Base-by-base conservation (phyloP, 2,797 vertebrate species). In the Manis crassicaudata region DNA sequence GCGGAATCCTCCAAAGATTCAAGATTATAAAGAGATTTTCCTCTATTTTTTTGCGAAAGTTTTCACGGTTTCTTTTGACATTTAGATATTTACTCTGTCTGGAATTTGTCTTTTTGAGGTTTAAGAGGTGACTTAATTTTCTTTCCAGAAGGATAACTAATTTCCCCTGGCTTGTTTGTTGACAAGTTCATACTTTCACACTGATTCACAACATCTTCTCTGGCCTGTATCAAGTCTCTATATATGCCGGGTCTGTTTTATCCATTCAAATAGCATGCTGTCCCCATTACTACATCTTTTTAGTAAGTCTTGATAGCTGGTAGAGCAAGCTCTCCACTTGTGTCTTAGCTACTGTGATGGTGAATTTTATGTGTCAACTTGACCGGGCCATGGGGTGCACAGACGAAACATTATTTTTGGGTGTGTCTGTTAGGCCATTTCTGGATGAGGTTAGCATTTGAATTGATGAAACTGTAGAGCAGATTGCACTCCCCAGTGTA, bases 21-120 rank as follows among this genome's bases (percentile, higher is more conserved):
- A 94, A 88, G 56, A 77, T 88, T 83, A 65, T 92, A 58, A 83
- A 90, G 35, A 63, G 56, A n/a, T 40, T 92, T 21, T 85, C 40
- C 21, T 60, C 91, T 82, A 50, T 86, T 65, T 96, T 79, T n/a
- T 92, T 75, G 67, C 17, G 72, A 14, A 80, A 13, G n/a, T 52
- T 52, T 52, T 75, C 1, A 10, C 56, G n/a, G 54, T 72, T 92
- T 90, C 52, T 92, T 84, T 90, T 80, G 82, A 83, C 25, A 10
- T 90, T 86, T 65, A 43, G 46, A 40, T 84, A 75, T 79, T 77
- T 17, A 7, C 18, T 87, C 81, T 93, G 75, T 60, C 77, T 81
- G 50, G 18, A 76, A 65, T 86, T 95, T 87, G 43, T 92, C 79
- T 95, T 79, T 79, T 62, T 54, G 32, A 83, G 17, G n/a, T 35